Conservation (phyloP, 2,797 vertebrate species). For the Sebastes goodei region DNA sequence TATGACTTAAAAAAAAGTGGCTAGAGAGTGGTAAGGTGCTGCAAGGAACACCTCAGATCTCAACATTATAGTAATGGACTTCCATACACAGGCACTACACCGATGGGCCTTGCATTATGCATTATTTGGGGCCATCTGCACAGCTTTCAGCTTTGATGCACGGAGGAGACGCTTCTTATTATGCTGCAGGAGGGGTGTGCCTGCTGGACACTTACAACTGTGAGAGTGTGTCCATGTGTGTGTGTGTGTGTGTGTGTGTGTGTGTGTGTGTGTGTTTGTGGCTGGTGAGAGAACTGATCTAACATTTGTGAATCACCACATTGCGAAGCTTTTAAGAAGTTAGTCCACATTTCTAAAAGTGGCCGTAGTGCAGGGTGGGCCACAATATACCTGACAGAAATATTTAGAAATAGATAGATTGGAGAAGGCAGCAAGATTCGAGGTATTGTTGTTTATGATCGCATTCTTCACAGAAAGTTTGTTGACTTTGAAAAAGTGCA, state of each 20-base stretch:
- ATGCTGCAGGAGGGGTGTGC: slow-evolving; percentile 23
- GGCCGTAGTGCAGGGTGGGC: background rate
- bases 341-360: slow-evolving; percentile 17
- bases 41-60: slow-evolving; percentile 42
- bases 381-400: background rate
- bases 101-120: slow-evolving; percentile 63
- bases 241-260: background rate
- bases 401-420: background rate
- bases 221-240: background rate
- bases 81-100: slow-evolving; percentile 49
- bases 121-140: slow-evolving; percentile 65
- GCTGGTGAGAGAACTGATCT: slow-evolving; percentile 11
- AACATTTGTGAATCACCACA: slow-evolving; percentile 27
- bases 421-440: background rate
- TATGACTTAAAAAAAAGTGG: slow-evolving; percentile 6
- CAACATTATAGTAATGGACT: slow-evolving; percentile 65
- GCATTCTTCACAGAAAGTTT: background rate
- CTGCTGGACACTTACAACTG: slow-evolving; percentile 33
- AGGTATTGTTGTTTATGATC: background rate
- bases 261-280: background rate
- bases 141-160: slow-evolving; percentile 65
- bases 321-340: slow-evolving; percentile 14
- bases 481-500: background rate
- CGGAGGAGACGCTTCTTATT: slow-evolving; percentile 24
- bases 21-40: slow-evolving; percentile 2